phyloP scores from a whole-genome alignment of 1,140 invertebrate species.

The Drosophila virilis region DNA sequence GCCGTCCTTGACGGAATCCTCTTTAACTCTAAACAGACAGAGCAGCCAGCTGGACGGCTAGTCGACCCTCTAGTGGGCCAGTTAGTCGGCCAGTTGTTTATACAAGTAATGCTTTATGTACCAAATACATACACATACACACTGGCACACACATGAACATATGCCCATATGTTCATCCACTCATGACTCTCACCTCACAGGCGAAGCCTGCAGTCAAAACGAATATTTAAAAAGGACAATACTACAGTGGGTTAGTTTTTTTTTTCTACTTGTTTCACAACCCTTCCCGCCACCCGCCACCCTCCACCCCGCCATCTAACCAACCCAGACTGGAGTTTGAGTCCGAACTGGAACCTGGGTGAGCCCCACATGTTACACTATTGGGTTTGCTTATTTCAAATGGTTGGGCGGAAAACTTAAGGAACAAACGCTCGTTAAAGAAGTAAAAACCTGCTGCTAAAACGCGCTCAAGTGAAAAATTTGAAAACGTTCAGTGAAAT shows the following conservation, averaged over 20 bases:
- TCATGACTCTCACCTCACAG: slow-evolving; percentile 23
- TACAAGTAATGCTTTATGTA: slow-evolving; percentile 34
- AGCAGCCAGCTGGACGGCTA: slow-evolving; percentile 16
- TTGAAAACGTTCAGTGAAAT: slow-evolving; percentile 79
- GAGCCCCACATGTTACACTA: slow-evolving; percentile 44
- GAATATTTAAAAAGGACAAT: slow-evolving; percentile 51
- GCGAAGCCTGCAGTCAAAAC: slow-evolving; percentile 23
- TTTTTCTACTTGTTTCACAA: slow-evolving; percentile 11
- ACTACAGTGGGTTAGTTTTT: neutral
- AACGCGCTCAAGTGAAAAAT: slow-evolving; percentile 75
- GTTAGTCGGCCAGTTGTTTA: slow-evolving; percentile 39
- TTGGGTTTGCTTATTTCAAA: slow-evolving; percentile 71
- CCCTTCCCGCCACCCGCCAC: neutral
- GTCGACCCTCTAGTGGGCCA: slow-evolving; percentile 1
- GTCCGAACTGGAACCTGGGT: slow-evolving; percentile 17
- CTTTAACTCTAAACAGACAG: slow-evolving; percentile 59
- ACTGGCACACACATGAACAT: neutral
- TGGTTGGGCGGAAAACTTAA: slow-evolving; percentile 44
- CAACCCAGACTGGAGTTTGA: neutral
- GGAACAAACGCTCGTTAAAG: slow-evolving; percentile 51
- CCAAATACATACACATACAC: slow-evolving; percentile 6
- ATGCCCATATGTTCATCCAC: slow-evolving; percentile 5
- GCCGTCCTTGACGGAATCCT: slow-evolving; percentile 69
- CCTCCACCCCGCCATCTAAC: neutral
- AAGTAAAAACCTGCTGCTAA: slow-evolving; percentile 63